Evolutionary conservation across 2,888 invertebrate species (phyloP).

Genomic region (Pristionchus maxplancki): DNA sequence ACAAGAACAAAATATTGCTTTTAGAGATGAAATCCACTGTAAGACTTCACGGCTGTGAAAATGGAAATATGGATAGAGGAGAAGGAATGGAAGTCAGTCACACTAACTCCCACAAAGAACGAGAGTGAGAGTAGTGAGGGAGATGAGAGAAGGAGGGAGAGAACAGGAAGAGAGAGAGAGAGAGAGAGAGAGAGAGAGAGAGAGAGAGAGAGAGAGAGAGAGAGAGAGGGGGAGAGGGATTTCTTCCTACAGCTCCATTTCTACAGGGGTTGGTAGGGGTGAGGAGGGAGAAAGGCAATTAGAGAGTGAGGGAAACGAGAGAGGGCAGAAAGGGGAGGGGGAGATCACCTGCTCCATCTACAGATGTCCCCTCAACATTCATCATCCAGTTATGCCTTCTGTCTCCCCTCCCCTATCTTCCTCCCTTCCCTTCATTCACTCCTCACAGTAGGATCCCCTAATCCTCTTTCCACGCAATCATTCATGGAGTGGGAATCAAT

Average conservation of each 20-base stretch:
- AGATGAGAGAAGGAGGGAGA: background rate
- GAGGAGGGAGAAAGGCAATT: background rate
- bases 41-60: background rate
- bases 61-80: constrained; percentile 42
- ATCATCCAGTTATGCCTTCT: constrained; percentile 45
- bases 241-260: constrained; percentile 35
- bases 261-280: background rate
- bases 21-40: too few species aligned
- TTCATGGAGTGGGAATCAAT: background rate
- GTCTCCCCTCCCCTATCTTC: background rate
- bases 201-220: background rate
- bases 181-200: background rate
- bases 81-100: constrained; percentile 18
- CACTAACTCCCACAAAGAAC: constrained; percentile 37
- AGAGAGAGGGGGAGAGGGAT: constrained; percentile 32
- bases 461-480: constrained; percentile 24
- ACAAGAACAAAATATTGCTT: too few species aligned
- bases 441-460: constrained; percentile 17
- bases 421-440: background rate
- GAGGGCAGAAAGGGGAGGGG: background rate
- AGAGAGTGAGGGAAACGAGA: background rate
- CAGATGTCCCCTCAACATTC: constrained; percentile 34
- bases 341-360: constrained; percentile 38
- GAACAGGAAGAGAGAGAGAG: background rate
- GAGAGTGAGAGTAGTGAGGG: constrained; percentile 37